These are phyloP conservation scores for Vireo griseus DNA, from an alignment of 2,797 vertebrate genomes.

Conservation along the genomic window DNA sequence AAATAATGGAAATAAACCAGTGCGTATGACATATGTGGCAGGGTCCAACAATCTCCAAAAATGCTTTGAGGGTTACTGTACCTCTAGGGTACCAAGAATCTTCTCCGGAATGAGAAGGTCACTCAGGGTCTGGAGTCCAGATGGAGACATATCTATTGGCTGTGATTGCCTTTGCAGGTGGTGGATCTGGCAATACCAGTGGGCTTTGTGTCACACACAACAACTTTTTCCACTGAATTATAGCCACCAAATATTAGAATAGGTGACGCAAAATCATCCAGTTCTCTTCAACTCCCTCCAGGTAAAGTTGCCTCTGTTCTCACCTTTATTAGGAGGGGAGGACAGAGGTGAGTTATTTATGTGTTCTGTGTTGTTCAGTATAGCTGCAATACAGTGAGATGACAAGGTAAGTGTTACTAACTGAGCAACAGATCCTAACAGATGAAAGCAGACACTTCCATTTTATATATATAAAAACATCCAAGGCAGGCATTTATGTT, in stretches of 20 bases:
- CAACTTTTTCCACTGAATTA: neutral
- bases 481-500: neutral
- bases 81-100: neutral
- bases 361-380: neutral
- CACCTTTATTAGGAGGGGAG: neutral
- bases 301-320: neutral
- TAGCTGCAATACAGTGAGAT: neutral
- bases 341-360: neutral
- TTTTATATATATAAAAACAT: neutral
- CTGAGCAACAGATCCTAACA: neutral
- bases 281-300: neutral
- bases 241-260: neutral
- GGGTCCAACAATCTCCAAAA: neutral
- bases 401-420: neutral
- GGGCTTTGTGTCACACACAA: neutral
- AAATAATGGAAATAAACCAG: neutral
- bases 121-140: neutral
- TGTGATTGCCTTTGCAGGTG: neutral
- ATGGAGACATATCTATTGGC: neutral
- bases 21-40: accelerated
- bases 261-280: neutral
- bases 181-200: neutral
- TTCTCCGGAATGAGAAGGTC: neutral
- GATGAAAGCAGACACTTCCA: neutral
- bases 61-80: neutral